Base-by-base conservation (phyloP, 2,113 vertebrate genomes). In the Phrynosoma platyrhinos region DNA sequence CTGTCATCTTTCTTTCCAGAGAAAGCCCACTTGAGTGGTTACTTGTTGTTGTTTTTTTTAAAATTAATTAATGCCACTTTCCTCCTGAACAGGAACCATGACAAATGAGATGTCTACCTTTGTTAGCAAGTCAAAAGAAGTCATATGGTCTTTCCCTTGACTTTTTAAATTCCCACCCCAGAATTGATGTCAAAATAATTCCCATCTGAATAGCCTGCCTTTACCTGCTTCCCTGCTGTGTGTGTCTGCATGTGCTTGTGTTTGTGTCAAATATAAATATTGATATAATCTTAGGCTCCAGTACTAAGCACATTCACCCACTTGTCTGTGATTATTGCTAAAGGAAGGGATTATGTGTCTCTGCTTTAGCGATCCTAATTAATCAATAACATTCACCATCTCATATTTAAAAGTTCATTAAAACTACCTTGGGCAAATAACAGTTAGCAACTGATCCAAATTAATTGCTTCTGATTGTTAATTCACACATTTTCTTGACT, bases 401-500 rank as follows among this genome's bases (percentile, higher is more conserved):
- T 82, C 87, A 95, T 93, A 82, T 74, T 0, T 88, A 83, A 91
- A 90, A 88, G 91, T 85, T 92, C 75, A 79, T 92, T 91, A 74
- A 71, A 90, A 14, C 32, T 52, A 84, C 81, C 81, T 78, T 13
- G 18, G 75, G 75, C 87, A 85, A 55, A 82, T 16, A 66, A 83
- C 53, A 88, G 36, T 91, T 91, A 88, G 79, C 72, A 87, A 86
- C 88, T 89, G 90, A 93, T 90, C 89, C 76, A 90, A 90, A 94
- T 91, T 94, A 93, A 94, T 93, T 93, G 89, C 62, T 86, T 23
- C 76, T 93, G 87, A 76, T 62, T 90, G 83, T 88, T 89, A 91
- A 71, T 95, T 92, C 91, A 90, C 1, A 4, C 7, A 85, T 14
- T 84, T 93, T 79, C 47, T 55, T 52, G 75, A 7, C 40, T 91